Evolutionary conservation across 2,888 invertebrate species (phyloP).

Genomic region (Eupithecia vulgata): DNA sequence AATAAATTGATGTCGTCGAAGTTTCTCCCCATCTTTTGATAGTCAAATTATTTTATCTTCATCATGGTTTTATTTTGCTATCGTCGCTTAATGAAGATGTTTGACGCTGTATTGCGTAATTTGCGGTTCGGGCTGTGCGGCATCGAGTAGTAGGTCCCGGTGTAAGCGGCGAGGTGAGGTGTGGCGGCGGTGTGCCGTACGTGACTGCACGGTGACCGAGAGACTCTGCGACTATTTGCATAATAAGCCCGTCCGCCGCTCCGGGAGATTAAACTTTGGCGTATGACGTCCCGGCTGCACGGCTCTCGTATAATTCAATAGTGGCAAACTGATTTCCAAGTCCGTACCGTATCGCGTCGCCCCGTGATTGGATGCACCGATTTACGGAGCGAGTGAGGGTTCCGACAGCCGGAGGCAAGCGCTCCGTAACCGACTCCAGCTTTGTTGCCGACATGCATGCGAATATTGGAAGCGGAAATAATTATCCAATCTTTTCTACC

Average conservation of each 20-base stretch:
- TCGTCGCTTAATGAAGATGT: constrained; percentile 64
- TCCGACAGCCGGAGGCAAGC: constrained; percentile 57
- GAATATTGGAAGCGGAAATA: constrained; percentile 65
- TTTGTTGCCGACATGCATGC: constrained; percentile 60
- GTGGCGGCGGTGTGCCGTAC: constrained; percentile 56
- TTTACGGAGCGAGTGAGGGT: constrained; percentile 53
- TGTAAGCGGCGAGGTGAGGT: constrained; percentile 32
- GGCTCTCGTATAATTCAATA: constrained; percentile 81
- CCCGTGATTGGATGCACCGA: constrained; percentile 72
- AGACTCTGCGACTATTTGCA: constrained; percentile 75
- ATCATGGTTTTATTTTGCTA: constrained; percentile 65
- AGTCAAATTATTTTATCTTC: constrained; percentile 76
- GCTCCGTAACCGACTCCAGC: constrained; percentile 59
- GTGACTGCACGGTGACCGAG: constrained; percentile 74
- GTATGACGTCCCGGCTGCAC: constrained; percentile 76
- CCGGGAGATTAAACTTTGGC: constrained; percentile 80
- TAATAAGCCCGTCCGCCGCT: constrained; percentile 79
- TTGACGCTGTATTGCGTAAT: constrained; percentile 40
- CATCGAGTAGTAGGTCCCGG: constrained; percentile 40
- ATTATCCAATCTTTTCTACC: constrained; percentile 63
- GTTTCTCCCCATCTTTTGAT: constrained; percentile 71
- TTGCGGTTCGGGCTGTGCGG: constrained; percentile 22
- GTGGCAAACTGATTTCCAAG: constrained; percentile 79
- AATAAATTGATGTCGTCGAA: constrained; percentile 74
- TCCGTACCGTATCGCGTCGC: constrained; percentile 57